Conservation (phyloP, 2,113 vertebrate genomes). For the Neolamprologus cancellatus region DNA sequence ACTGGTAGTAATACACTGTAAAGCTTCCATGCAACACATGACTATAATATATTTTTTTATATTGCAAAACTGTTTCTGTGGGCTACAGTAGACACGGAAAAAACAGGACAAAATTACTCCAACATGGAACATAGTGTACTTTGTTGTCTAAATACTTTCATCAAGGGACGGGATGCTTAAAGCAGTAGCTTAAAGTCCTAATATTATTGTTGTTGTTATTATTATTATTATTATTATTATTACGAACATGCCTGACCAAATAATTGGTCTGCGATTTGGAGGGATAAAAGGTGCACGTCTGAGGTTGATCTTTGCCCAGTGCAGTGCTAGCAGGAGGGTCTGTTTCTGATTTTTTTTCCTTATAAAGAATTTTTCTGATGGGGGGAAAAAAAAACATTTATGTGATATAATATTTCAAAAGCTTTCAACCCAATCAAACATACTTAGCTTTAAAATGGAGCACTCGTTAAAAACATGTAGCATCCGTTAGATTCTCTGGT, state of each 20-base stretch:
- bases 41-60: neutral
- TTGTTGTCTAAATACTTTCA: neutral
- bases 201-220: neutral
- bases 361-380: too few relatives aligned
- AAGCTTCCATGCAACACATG: neutral
- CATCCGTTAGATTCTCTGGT: neutral
- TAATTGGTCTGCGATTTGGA: neutral
- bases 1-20: neutral
- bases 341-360: neutral
- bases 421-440: neutral
- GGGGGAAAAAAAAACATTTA: too few relatives aligned
- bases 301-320: neutral
- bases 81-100: rapidly evolving
- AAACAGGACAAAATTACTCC: neutral
- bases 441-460: neutral
- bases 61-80: neutral
- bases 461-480: neutral
- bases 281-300: neutral
- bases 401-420: neutral
- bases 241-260: neutral
- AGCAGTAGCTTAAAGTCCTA: neutral
- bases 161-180: neutral
- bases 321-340: neutral
- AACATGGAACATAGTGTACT: neutral
- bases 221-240: neutral